Conservation (phyloP, 2,797 vertebrate genomes). For the Pteronotus mesoamericanus region DNA sequence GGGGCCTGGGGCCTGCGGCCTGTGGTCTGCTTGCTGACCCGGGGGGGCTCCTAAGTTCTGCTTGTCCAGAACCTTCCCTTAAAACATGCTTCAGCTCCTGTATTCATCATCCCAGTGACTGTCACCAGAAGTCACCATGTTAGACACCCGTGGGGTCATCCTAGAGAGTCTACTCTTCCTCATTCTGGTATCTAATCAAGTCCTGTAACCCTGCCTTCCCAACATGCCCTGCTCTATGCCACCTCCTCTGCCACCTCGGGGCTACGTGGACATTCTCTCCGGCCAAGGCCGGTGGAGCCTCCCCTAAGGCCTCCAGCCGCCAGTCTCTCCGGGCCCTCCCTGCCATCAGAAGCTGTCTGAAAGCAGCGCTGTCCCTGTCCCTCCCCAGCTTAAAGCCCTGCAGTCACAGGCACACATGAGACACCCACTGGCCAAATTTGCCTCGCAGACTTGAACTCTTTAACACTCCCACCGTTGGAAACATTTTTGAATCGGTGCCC, state of each 20-base stretch:
- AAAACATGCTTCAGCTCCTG: neutral
- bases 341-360: neutral
- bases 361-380: neutral
- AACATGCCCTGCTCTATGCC: neutral
- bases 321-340: too few species aligned
- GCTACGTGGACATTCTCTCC: neutral
- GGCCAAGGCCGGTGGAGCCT: neutral
- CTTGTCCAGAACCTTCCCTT: neutral
- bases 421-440: neutral
- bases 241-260: neutral
- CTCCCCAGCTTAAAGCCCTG: neutral
- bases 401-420: neutral
- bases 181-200: too few species aligned
- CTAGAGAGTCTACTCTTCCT: too few species aligned
- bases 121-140: neutral
- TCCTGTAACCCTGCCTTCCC: neutral
- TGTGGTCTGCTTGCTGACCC: neutral
- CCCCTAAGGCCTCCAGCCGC: neutral
- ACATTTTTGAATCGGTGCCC: neutral
- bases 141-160: neutral
- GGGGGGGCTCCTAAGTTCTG: neutral
- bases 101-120: neutral
- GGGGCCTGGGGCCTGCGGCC: neutral
- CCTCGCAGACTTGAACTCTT: neutral
- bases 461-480: neutral